Evolutionary conservation across 2,113 vertebrate species (phyloP).

Genomic region (Coturnix japonica): DNA sequence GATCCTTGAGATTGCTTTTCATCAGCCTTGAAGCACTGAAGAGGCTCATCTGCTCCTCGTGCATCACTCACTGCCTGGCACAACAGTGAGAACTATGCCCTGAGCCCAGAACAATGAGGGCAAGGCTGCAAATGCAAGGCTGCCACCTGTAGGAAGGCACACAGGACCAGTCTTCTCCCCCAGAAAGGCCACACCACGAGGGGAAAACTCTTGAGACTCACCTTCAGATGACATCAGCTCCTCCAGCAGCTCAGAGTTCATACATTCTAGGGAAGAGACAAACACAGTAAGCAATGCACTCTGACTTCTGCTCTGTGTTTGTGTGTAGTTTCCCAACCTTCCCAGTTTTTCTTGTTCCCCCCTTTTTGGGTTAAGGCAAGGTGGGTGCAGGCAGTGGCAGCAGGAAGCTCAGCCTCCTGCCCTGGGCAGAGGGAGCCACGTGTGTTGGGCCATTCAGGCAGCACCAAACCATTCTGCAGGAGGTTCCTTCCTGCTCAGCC

Average conservation of each 20-base stretch:
- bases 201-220: constrained; percentile 64
- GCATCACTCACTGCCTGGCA: not conserved
- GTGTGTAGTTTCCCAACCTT: not conserved
- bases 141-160: not conserved
- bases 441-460: not conserved
- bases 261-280: constrained; percentile 83
- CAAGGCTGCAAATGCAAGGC: fast-evolving
- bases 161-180: not conserved
- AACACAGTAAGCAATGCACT: not conserved
- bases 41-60: not conserved
- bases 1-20: not conserved
- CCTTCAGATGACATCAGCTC: constrained; percentile 98
- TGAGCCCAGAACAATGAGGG: not conserved
- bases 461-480: not conserved
- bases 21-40: not conserved
- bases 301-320: not conserved
- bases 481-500: not conserved
- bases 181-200: not conserved
- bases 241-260: constrained; percentile 92
- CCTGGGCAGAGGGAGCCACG: not conserved
- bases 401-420: not conserved
- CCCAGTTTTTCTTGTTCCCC: not conserved
- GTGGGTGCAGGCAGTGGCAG: not conserved
- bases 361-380: not conserved
- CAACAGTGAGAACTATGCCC: not conserved